A percentile compares a stretch with the other conserved stretches of the same genome.
Conservation (phyloP, 2,113 vertebrate genomes). For the Naja naja region DNA sequence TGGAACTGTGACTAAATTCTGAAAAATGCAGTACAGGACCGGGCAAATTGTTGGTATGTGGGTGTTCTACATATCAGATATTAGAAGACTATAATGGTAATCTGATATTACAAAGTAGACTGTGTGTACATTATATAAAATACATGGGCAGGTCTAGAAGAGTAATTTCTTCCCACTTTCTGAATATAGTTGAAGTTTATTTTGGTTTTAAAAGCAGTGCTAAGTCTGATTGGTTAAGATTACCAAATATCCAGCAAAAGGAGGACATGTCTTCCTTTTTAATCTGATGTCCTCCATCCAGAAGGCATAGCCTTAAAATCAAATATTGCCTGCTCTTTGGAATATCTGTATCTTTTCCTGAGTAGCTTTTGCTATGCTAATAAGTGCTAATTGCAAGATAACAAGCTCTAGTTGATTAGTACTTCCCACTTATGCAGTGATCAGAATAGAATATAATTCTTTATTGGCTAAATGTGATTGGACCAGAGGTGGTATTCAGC, state of each 20-base stretch:
- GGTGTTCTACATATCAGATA: background rate
- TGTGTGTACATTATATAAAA: background rate
- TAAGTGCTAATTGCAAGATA: background rate
- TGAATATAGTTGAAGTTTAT: background rate
- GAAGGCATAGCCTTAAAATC: background rate
- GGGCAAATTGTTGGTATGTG: background rate
- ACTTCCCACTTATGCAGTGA: background rate
- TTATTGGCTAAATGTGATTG: too few relatives aligned
- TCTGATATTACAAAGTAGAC: background rate
- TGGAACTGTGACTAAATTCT: background rate
- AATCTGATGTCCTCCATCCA: background rate
- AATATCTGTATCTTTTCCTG: background rate
- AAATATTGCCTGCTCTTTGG: background rate
- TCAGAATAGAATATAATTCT: background rate
- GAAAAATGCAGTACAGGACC: background rate
- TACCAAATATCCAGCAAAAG: background rate
- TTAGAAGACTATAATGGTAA: background rate
- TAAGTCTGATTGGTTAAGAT: background rate
- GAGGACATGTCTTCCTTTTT: background rate
- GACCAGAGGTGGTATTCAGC: too few relatives aligned
- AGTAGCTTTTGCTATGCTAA: background rate
- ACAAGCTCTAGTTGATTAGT: background rate
- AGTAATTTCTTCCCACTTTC: background rate
- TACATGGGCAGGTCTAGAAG: background rate
- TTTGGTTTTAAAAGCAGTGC: background rate